phyloP scores from a whole-genome alignment of 2,113 vertebrate genomes.

The Platycercus adscitus region DNA sequence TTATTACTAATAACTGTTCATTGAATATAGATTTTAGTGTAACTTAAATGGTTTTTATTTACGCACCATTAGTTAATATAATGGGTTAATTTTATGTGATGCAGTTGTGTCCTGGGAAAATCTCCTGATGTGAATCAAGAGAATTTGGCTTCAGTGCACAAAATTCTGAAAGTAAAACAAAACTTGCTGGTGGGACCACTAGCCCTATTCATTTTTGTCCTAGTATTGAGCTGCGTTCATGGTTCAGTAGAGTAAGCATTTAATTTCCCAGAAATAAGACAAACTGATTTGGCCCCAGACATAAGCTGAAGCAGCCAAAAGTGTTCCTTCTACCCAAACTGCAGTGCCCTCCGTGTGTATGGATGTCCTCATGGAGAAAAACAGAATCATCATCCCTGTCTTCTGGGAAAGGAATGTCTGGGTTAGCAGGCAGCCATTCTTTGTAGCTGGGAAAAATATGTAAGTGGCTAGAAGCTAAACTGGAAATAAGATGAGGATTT shows the following conservation, averaged over 20 bases:
- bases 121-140: neutral
- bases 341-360: neutral
- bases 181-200: neutral
- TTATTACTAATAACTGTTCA: neutral
- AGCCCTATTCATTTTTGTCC: neutral
- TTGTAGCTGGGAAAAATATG: neutral
- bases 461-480: neutral
- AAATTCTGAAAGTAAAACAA: neutral
- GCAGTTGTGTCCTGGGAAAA: neutral
- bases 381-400: neutral
- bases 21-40: constrained; percentile 6
- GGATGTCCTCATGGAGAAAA: neutral
- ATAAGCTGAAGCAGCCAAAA: neutral
- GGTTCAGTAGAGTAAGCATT: neutral
- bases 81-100: constrained; percentile 11
- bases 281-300: neutral
- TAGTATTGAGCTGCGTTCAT: neutral
- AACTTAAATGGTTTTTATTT: constrained; percentile 16
- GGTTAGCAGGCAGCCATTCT: neutral
- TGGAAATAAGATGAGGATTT: neutral
- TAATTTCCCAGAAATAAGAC: neutral
- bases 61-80: constrained; percentile 15
- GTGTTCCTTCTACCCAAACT: neutral
- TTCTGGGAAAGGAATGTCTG: neutral
- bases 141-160: neutral